Percentiles rank a stretch among this genome's conserved stretches.
phyloP scores from a whole-genome alignment of 2,888 invertebrate species.

The Eupsilia transversa region DNA sequence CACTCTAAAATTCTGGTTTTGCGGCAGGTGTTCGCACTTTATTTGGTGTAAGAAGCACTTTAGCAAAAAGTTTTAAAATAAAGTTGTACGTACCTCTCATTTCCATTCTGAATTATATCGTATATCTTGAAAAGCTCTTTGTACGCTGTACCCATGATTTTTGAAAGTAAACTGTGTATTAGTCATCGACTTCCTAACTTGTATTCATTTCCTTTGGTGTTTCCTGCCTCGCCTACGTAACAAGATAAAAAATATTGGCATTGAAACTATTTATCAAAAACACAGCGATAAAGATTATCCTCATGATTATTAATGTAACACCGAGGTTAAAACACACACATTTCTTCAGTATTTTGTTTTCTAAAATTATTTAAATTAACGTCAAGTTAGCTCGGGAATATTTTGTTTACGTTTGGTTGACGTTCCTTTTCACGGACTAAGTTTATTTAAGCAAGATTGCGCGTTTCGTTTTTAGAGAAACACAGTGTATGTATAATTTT shows the following conservation, averaged over 20 bases:
- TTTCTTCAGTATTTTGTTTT: constrained; percentile 59
- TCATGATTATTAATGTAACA: constrained; percentile 41
- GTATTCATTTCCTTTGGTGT: constrained; percentile 85
- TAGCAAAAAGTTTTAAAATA: constrained; percentile 11
- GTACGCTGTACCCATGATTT: constrained; percentile 84
- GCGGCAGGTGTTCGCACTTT: constrained; percentile 57
- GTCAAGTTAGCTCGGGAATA: constrained; percentile 61
- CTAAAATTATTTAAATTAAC: constrained; percentile 65
- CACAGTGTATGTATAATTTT: not conserved
- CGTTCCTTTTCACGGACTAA: constrained; percentile 72
- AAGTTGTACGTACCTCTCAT: constrained; percentile 87
- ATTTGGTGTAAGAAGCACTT: constrained; percentile 7
- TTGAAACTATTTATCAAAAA: constrained; percentile 60
- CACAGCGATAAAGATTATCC: constrained; percentile 51
- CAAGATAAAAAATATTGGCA: constrained; percentile 72
- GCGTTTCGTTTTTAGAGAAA: constrained; percentile 33
- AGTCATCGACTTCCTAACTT: constrained; percentile 79
- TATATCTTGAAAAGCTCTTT: constrained; percentile 89
- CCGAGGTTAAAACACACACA: constrained; percentile 38
- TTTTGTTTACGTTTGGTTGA: constrained; percentile 80
- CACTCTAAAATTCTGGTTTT: constrained; percentile 47
- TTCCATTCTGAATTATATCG: constrained; percentile 92
- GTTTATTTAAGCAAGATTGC: constrained; percentile 15
- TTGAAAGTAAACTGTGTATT: constrained; percentile 72
- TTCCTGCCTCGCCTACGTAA: constrained; percentile 77